Evolutionary conservation across 2,113 vertebrate species (phyloP).

Genomic region (Etheostoma spectabile): DNA sequence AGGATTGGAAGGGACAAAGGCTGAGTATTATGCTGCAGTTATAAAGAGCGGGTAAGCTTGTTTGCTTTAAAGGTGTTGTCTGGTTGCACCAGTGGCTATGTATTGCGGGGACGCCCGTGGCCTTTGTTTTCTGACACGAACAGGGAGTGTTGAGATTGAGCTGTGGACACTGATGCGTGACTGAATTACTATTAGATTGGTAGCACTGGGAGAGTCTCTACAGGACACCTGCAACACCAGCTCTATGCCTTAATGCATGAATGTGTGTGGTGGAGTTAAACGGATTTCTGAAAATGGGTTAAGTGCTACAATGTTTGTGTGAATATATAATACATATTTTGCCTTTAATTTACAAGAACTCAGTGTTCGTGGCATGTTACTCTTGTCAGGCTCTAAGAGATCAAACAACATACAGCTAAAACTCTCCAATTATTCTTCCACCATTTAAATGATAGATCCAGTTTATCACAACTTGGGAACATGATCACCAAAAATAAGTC

Average conservation of each 20-base stretch:
- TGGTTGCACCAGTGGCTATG: constrained; percentile 67
- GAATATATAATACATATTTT: not conserved
- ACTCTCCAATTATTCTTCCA: not conserved
- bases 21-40: constrained; percentile 69
- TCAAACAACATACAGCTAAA: not conserved
- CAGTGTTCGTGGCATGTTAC: not conserved
- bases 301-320: not conserved
- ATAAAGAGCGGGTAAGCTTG: constrained; percentile 73
- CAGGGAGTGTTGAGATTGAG: constrained; percentile 68
- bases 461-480: not conserved
- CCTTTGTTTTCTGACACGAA: constrained; percentile 85
- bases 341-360: not conserved
- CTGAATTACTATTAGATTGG: constrained; percentile 54
- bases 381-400: not conserved
- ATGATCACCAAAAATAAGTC: not conserved
- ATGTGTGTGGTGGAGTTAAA: not conserved
- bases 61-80: constrained; percentile 87
- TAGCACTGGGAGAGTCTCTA: constrained; percentile 47
- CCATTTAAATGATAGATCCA: not conserved
- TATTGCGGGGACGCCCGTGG: constrained; percentile 64
- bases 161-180: constrained; percentile 74
- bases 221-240: constrained; percentile 69
- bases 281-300: not conserved
- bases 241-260: constrained; percentile 23
- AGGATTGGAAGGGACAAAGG: constrained; percentile 71